These are phyloP conservation scores for Telenomus remus DNA, from an alignment of 1,140 invertebrate genomes.

Conservation along the genomic window DNA sequence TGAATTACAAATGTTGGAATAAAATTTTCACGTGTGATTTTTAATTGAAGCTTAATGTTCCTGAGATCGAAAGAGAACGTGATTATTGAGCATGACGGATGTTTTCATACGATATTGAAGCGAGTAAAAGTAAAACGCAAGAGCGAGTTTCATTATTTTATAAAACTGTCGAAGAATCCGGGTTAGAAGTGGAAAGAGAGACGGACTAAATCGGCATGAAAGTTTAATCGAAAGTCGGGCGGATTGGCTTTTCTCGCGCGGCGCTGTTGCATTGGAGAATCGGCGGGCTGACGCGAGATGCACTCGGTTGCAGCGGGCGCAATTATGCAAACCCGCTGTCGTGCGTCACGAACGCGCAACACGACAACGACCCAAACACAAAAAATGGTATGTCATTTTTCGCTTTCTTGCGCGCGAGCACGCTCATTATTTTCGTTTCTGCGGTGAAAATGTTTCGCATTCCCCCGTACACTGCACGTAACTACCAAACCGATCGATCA, in stretches of 20 bases:
- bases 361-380: neutral
- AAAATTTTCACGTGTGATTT: too few species aligned
- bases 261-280: neutral
- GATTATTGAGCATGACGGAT: too few species aligned
- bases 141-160: slow-evolving; percentile 31
- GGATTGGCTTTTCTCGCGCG: too few species aligned
- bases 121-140: slow-evolving; percentile 30
- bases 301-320: slow-evolving; percentile 8
- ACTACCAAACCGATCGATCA: neutral
- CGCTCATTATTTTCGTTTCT: slow-evolving; percentile 11
- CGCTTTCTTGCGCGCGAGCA: slow-evolving; percentile 19
- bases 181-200: slow-evolving; percentile 16
- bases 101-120: too few species aligned
- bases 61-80: too few species aligned
- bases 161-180: slow-evolving; percentile 23
- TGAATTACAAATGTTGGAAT: too few species aligned
- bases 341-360: slow-evolving; percentile 15
- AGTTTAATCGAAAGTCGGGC: slow-evolving; percentile 28
- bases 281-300: slow-evolving; percentile 6
- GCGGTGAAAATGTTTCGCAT: slow-evolving; percentile 24
- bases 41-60: too few species aligned
- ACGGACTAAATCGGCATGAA: slow-evolving; percentile 27
- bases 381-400: slow-evolving; percentile 36
- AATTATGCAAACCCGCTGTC: slow-evolving; percentile 26
- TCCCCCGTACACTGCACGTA: neutral